Base-by-base conservation (phyloP, 2,113 vertebrate species). In the Albula glossodonta region DNA sequence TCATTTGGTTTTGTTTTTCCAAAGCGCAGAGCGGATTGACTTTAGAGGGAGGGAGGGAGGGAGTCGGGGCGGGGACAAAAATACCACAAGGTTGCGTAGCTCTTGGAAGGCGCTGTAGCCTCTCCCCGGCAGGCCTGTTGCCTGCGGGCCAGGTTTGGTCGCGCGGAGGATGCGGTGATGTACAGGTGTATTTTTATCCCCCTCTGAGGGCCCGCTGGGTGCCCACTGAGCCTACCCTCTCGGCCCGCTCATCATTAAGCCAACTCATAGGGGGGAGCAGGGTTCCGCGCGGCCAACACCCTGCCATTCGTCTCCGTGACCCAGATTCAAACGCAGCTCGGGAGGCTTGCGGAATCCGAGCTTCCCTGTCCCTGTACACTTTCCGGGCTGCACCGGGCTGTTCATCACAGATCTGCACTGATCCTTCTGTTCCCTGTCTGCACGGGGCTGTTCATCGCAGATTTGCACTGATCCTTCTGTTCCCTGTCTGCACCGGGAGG, bases 21-120 rank as follows among this genome's bases (percentile, higher is more conserved):
- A 90, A 93, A 94, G 92, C 92, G 89, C 60, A 92, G 91, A 93
- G 92, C 95, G 92, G 94, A 93, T 91, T 92, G 91, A 95, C 94
- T 91, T 89, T 90, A 90, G 86, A 88, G 56, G 77, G 53, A 81
- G 57, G 51, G 9, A 77, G 85, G 81, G 51, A 49, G 81, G 19
- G 56, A 31, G 74, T 50, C 7, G 90, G 90, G 89, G 86, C 22
- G 89, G 85, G 90, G 90, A 89, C 1, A 85, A 86, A 90, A 93
- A 91, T 88, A 89, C 85, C 87, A 77, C 84, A 88, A 92, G 87
- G 79, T 60, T 87, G 57, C 83, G 87, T 5, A 88, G 91, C 90
- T 82, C 60, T 0, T 74, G 85, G 83, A 91, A 91, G 80, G 56
- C 74, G 22, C 41, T 12, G 25, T 5, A 31, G 22, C 70, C 70